A percentile compares a stretch with the other conserved stretches of the same genome.
phyloP scores from a whole-genome alignment of 2,113 vertebrate species.

The Aplodontia rufa region DNA sequence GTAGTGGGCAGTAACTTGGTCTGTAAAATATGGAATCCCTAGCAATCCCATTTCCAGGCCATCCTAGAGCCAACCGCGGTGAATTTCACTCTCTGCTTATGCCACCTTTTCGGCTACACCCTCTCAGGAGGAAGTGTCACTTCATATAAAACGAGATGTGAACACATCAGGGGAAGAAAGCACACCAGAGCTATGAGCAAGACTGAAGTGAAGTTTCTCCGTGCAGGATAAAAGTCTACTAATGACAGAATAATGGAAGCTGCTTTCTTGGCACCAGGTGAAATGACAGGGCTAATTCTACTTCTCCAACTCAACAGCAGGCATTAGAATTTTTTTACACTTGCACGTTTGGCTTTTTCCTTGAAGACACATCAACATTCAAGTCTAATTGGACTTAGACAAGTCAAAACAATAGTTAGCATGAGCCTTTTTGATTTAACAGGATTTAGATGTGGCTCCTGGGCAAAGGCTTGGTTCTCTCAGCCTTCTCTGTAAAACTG shows the following conservation, averaged over 20 bases:
- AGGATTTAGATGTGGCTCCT: slow-evolving; percentile 15
- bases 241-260: slow-evolving; percentile 53
- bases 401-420: slow-evolving; percentile 71
- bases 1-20: not conserved
- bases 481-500: not conserved
- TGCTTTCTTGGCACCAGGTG: slow-evolving; percentile 47
- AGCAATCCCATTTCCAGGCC: not conserved
- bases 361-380: slow-evolving; percentile 51
- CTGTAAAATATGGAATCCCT: not conserved
- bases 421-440: not conserved
- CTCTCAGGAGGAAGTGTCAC: slow-evolving; percentile 38
- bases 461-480: not conserved
- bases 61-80: not conserved
- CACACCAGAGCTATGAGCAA: not conserved
- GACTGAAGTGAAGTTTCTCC: not conserved
- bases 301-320: slow-evolving; percentile 41
- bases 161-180: slow-evolving; percentile 40
- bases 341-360: slow-evolving; percentile 45
- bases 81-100: not conserved
- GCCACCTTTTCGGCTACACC: slow-evolving; percentile 54
- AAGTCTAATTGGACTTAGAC: slow-evolving; percentile 43
- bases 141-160: slow-evolving; percentile 38
- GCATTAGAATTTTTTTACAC: slow-evolving; percentile 30
- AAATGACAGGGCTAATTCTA: slow-evolving; percentile 65
- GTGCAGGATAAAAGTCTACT: slow-evolving; percentile 26